Evolutionary conservation across 2,888 invertebrate genomes (phyloP), one percentile per base, ranked within the genome.

Genomic region (Platypus cylindrus): DNA sequence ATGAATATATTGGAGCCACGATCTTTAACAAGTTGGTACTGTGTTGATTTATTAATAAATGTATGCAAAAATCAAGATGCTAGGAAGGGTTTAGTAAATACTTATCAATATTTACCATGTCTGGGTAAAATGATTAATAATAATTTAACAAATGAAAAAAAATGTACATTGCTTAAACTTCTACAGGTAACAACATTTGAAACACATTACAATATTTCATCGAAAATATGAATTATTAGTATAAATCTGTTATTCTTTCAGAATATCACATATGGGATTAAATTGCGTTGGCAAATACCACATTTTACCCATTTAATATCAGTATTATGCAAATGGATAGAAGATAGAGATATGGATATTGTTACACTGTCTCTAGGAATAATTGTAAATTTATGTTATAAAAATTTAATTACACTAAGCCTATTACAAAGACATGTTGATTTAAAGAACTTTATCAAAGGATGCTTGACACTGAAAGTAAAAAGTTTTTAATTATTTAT

Each of bases 251-350:
- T 9, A 18, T 17, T 40, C 30, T 62, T 64, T 22, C 62, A 82
- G 70, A 80, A 82, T 51, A 65, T 85, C 38, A 79, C 83, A 0
- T 82, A 81, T 48, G 83, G 83, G 17, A 78, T 83, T 12, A 75
- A 74, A 54, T 79, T 85, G 16, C 73, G 72, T 5, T 84, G 83
- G 82, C 81, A 82, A 55, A 81, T 84, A 50, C 78, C 82, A 0
- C 78, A 83, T 55, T 62, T 85, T 25, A 61, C 73, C 0, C 67
- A 71, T 40, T 60, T 85, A 7, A 71, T 84, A 58, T 69, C 73
- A 35, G 73, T 70, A 13, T 58, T 84, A 1, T 74, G 78, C 0
- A 70, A 73, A 17, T 77, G 78, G 70, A 70, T 81, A 30, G 62
- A 65, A 2, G 66, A 68, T 8, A 67, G 67, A 2, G 68, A 69